Evolutionary conservation across 2,797 vertebrate genomes (phyloP), one percentile per base, ranked within the genome.

Genomic region (Mastacembelus armatus): DNA sequence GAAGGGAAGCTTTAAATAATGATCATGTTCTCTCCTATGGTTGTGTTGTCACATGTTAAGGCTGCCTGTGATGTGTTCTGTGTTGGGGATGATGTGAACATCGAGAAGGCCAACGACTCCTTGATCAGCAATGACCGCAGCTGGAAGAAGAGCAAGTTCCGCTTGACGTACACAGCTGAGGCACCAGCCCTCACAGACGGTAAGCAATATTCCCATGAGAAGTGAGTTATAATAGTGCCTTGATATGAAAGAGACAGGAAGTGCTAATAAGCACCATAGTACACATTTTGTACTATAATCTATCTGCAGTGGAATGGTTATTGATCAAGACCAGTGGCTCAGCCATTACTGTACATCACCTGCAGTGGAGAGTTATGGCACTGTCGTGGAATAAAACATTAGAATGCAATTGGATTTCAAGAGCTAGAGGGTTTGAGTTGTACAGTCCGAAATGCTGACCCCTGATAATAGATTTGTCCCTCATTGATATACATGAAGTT

Each of bases 121-220:
- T 86, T 99, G 83, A 98, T 98, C 88, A 98, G 96, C 91, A 99
- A 98, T 0, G 97, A 98, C 90, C 96, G 96, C 66, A 98, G 97
- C 93, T 99, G 98, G 98, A 99, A 98, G 87, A 97, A 98, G 86
- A 96, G 93, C 95, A 98, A 98, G 80, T 99, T 98, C 91, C 96
- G 98, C 16, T 77, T 99, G 79, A 96, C 94, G 5, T 98, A 96
- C 1, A 94, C 94, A 15, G 96, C 95, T 0, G 96, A 98, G 83
- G 96, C 97, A 0, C 97, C 96, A 0, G 94, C 94, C 14, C 94
- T 99, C 47, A 96, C 96, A 0, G 95, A 96, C 92, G 98, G 98
- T 97, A 90, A 14, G 10, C 39, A 4, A 16, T 12, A 10, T 45
- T 52, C 36, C 45, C 16, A 8, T 9, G 14, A 30, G 47, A 57